Evolutionary conservation across 2,113 vertebrate species (phyloP), one percentile per base, ranked within the genome.

Genomic region (Mastomys coucha): DNA sequence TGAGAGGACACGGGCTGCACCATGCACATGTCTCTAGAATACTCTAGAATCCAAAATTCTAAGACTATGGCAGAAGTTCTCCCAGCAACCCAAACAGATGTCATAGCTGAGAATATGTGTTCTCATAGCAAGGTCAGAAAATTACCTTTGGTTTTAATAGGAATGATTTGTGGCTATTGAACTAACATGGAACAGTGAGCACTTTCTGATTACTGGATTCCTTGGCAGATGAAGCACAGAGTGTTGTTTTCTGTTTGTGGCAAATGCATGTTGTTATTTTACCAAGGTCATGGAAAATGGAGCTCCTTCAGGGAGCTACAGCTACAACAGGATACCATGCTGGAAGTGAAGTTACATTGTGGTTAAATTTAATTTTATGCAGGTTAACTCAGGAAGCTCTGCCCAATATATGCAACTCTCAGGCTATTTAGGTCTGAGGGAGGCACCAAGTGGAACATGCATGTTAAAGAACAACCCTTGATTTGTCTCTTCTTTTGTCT

Each of bases 361-460:
- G 97, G 91, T 94, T 80, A 95, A 95, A 93, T 97, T 96, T 94
- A 97, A 97, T 97, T 96, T 96, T 91, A 95, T 96, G 89, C 91
- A 95, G 86, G 91, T 96, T 97, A 95, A 84, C 87, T 82, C 26
- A 70, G 92, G 81, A 91, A 96, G 14, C 72, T 95, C 67, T 89
- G 91, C 86, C 49, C 56, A 77, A 26, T 14, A 70, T 78, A 89
- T 95, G 45, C 33, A 92, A 84, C 86, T 93, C 39, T 89, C 63
- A 33, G 91, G 73, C 82, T 94, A 42, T 67, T 91, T 88, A 95
- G 77, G 69, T 11, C 26, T 33, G 17, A 95, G 76, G 72, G 77
- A 82, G 88, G 73, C 31, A 78, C 31, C 22, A 75, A 36, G 51
- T 58, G 67, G 60, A 95, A 65, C 53, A 56, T 17, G 77, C 14